These are phyloP conservation scores for Brassicogethes aeneus DNA, from an alignment of 2,888 invertebrate species.

Conservation along the genomic window DNA sequence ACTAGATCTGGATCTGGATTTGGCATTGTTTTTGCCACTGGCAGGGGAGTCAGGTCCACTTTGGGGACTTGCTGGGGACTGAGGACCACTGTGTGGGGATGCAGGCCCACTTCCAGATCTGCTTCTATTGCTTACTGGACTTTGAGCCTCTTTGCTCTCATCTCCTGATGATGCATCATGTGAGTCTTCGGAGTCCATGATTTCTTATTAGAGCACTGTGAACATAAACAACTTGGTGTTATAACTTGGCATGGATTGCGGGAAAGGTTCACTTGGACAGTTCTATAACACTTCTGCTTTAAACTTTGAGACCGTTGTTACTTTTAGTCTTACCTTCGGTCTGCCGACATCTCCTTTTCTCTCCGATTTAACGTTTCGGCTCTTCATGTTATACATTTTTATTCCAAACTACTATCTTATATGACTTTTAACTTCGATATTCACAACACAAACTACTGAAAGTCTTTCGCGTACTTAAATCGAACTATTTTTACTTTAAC, in stretches of 20 bases:
- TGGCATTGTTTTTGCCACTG: constrained; percentile 25
- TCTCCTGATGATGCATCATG: constrained; percentile 42
- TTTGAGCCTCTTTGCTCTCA: constrained; percentile 29
- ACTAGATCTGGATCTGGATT: constrained; percentile 43
- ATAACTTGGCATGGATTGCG: no score
- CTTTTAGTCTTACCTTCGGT: constrained; percentile 41
- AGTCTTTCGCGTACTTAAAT: constrained; percentile 35
- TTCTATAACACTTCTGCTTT: constrained; percentile 23
- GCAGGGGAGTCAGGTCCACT: constrained; percentile 9
- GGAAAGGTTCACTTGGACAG: constrained; percentile 15
- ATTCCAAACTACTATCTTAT: constrained; percentile 29
- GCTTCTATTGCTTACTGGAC: constrained; percentile 18
- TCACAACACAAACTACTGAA: constrained; percentile 41
- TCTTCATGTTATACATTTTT: constrained; percentile 35
- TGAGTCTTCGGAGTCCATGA: constrained; percentile 55
- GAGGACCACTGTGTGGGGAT: constrained; percentile 22
- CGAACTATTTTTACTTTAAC: constrained; percentile 25
- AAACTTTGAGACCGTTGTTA: constrained; percentile 34
- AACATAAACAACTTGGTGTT: no score
- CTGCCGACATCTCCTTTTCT: constrained; percentile 34
- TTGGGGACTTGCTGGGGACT: constrained; percentile 13
- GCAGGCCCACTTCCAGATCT: constrained; percentile 13
- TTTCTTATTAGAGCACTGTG: constrained; percentile 19
- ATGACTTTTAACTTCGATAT: constrained; percentile 26
- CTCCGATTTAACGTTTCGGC: constrained; percentile 38